Evolutionary conservation across 2,888 invertebrate genomes (phyloP), one percentile per base, ranked within the genome.

Genomic region (Cryptocephalus moraei): DNA sequence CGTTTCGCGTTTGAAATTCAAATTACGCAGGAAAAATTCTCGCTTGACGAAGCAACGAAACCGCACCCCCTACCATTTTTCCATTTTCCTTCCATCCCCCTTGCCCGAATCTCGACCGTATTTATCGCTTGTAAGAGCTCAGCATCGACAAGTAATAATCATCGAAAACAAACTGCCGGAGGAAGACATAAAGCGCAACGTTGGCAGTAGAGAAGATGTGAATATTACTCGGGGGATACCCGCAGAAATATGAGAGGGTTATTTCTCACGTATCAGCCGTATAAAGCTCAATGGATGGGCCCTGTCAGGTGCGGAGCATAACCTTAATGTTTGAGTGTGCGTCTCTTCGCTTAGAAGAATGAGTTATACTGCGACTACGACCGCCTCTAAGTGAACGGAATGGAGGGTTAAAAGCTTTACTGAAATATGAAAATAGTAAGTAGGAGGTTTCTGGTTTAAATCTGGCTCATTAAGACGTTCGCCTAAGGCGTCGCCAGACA

Each of bases 141-240:
- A 53, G 56, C 53, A 62, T 63, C 62, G 65, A 63, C 64, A 63
- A 61, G 63, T 64, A 62, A 62, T 67, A 67, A 67, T 62, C 65
- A 67, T 62, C 57, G 66, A 63, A 65, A 67, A 67, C 64, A 59
- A 61, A 66, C 56, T 56, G 60, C 64, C 53, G 57, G 60, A 57
- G 61, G 55, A 51, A 50, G 52, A 52, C 63, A 62, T 67, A 67
- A 66, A 67, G 57, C 59, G 57, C 51, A 54, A 50, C 54, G 53
- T 51, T 59, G 60, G 61, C 60, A 60, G 58, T 58, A 55, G 60
- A 55, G 55, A 59, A 61, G 66, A 64, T 66, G 65, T 56, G 65
- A 64, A 65, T 67, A 67, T 68, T 67, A 65, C 68, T 66, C 67
- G 49, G 50, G 67, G 65, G 67, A 65, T 53, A 51, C 44, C 49